These are phyloP conservation scores for Schlechtendalia chinensis DNA, from an alignment of 1,140 invertebrate genomes.

Conservation along the genomic window DNA sequence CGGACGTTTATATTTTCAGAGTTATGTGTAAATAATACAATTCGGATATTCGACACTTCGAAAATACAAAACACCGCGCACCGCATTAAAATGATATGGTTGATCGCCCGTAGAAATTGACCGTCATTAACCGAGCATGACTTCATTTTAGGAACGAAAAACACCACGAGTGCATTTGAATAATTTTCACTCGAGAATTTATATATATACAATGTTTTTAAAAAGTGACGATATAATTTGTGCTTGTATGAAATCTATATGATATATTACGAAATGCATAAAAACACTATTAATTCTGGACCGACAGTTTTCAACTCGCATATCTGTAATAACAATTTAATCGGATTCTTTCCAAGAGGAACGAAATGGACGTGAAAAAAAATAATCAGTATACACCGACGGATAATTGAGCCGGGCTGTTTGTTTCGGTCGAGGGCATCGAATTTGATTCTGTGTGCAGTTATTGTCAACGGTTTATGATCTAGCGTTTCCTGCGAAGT, in stretches of 20 bases:
- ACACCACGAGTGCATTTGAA: not conserved
- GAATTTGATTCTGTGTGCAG: not conserved
- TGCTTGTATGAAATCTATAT: not conserved
- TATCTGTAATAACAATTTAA: constrained; percentile 1
- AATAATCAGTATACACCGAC: not conserved
- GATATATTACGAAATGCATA: not conserved
- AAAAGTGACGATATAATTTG: not conserved
- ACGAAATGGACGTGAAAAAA: not conserved
- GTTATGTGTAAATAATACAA: not conserved
- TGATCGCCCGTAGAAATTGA: not conserved
- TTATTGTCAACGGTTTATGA: not conserved
- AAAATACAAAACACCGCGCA: not conserved
- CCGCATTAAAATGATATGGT: not conserved
- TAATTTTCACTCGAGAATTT: not conserved
- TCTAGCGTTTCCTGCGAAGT: not conserved
- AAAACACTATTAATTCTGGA: not conserved
- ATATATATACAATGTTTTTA: not conserved
- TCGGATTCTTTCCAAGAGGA: not conserved
- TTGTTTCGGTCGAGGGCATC: not conserved
- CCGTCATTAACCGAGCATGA: not conserved
- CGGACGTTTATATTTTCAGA: not conserved
- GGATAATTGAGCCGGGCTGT: not conserved
- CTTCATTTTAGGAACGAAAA: not conserved
- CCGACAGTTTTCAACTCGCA: not conserved
- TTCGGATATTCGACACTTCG: not conserved